Base-by-base conservation (phyloP, 2,113 vertebrate species). In the Rissa tridactyla region DNA sequence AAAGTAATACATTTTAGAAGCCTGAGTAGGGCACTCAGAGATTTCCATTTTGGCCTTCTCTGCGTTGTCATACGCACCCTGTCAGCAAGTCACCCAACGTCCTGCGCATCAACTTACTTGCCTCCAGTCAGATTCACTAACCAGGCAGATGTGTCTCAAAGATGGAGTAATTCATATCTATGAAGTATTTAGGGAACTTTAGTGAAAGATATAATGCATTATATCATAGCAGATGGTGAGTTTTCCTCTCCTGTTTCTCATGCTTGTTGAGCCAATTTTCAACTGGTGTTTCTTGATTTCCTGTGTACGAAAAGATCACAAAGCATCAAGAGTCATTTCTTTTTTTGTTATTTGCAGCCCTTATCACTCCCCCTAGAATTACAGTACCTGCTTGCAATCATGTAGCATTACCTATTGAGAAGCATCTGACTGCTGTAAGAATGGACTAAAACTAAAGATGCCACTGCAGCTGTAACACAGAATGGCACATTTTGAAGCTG, bases 381-480 rank as follows among this genome's bases (percentile, higher is more conserved):
- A 38, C 13, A 91, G 42, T 81, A 89, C 36, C 83, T 75, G 17
- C 30, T 86, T 68, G 38, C 44, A 91, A n/a, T 92, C 72, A 76
- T 61, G 20, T 36, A 75, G 12, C 34, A 91, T 90, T 88, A 95
- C 52, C 58, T 73, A 34, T 54, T 64, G 52, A 93, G 60, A 70
- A 71, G 17, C 26, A 72, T 38, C 32, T 52, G 32, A 72, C 27
- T 71, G 26, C 16, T 65, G 5, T 29, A 88, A 51, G 36, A 92
- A 82, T 12, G 27, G 70, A 60, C 69, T 77, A 17, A 84, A 95
- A 94, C 82, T 85, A 79, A 87, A 94, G 46, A 89, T 42, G 30
- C 9, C 21, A 34, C 29, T 83, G 27, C 30, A 82, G 21, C 29
- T 75, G 51, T 66, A 61, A 72, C 34, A 58, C 26, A 68, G 7